Evolutionary conservation across 2,797 vertebrate genomes (phyloP), one percentile per base, ranked within the genome.

Genomic region (Hipposideros larvatus): DNA sequence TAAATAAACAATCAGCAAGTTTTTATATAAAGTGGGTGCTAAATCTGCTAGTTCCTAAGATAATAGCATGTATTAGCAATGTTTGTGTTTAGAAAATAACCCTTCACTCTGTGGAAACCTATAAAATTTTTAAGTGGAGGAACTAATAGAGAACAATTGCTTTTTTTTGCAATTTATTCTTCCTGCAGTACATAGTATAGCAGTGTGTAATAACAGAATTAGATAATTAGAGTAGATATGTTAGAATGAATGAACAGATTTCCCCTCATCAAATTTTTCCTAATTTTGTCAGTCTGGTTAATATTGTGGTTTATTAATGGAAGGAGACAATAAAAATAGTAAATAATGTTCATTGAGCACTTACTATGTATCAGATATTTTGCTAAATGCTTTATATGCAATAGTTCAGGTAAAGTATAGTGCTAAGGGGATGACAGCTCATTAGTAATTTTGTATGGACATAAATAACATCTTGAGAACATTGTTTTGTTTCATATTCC

Each of bases 71-170:
- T 43, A 28, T 84, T 57, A 82, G 53, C 46, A 57, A 37, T 82
- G 26, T 82, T 86, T 57, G 22, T 73, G 34, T 79, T 84, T 89
- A 84, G 51, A 59, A 89, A 88, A 78, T 77, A 71, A 82, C 31
- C n/a, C 43, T 90, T 34, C 9, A 26, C 13, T 77, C 59, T 31
- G 87, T 48, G 80, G 51, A 87, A 93, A 75, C 9, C 9, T 59
- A 88, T 15, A n/a, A 68, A 19, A 7, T n/a, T 41, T 68, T 55
- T 57, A 65, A 61, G 9, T 85, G 78, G 90, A 86, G 21, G 57
- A 85, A 9, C 28, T 75, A 7, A 21, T 65, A 74, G 22, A 85
- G 22, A 68, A 53, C 7, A 88, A 14, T 59, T 59, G 41, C 46
- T 61, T 19, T 84, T 84, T 73, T 43, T 57, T 57, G 15, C 7